Evolutionary conservation across 1,140 invertebrate species (phyloP), one percentile per base, ranked within the genome.

Genomic region (Elymnias hypermnestra): DNA sequence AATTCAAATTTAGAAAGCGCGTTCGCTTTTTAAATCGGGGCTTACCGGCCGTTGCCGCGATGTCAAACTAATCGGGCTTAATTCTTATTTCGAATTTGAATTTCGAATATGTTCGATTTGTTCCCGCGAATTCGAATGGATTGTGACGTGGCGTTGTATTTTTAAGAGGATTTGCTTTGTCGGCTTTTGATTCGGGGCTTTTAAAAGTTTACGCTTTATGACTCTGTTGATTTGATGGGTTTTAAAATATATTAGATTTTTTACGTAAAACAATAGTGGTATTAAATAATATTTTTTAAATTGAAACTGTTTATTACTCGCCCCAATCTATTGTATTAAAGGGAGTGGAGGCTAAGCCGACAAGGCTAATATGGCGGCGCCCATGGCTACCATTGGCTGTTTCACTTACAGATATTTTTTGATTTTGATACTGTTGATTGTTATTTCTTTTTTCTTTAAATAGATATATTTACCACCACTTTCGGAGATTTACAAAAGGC

Each of bases 1-100:
- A 59, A 59, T 59, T 54, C 51, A 54, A 54, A 59, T 59, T 54
- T 54, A 53, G 52, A 46, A 49, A 53, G 40, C 55, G 50, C 40
- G 48, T 59, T 50, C 38, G 42, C 42, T 50, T 48, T 59, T 54
- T 55, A 51, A 51, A 55, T 48, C 57, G 43, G 5, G 51, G 52
- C 51, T 59, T 55, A 54, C 57, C 29, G 46, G 29, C 42, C 48
- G 43, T 51, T 44, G 48, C 47, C 46, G 46, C 33, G 13, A 54
- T 52, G 57, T 54, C 57, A 55, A 55, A 55, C 52, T 57, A 53
- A 57, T 57, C 49, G 50, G 26, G 40, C 28, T 23, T 37, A 44
- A 42, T 49, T 42, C 46, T 42, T 42, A 49, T 49, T 49, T 39
- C 38, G 7, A 33, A 51, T 51, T 47, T 21, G 40, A 52, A 52